A percentile compares a stretch with the other conserved stretches of the same genome.
Conservation (phyloP, 2,797 vertebrate genomes). For the Limnodromus scolopaceus region DNA sequence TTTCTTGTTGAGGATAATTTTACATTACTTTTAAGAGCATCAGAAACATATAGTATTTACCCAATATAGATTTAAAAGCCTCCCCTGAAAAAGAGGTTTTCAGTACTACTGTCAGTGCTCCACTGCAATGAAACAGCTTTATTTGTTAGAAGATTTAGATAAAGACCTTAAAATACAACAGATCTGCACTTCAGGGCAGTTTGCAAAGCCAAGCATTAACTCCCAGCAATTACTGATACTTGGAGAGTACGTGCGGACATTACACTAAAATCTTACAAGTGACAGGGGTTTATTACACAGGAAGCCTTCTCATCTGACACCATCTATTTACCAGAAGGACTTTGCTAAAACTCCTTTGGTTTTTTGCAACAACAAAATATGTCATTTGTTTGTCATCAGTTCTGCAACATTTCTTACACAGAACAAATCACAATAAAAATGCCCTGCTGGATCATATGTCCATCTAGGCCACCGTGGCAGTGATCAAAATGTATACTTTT, state of each 20-base stretch:
- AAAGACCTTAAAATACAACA: constrained; percentile 7
- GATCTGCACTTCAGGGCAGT: neutral
- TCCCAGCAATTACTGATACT: neutral
- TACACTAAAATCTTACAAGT: neutral
- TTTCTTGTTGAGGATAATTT: constrained; percentile 2
- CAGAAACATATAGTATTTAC: neutral
- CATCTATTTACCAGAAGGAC: neutral
- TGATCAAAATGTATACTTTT: neutral
- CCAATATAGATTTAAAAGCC: neutral
- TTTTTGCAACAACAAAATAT: neutral
- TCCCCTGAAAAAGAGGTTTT: neutral
- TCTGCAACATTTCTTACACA: neutral
- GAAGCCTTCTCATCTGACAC: neutral
- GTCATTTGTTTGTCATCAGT: neutral
- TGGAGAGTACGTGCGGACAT: neutral
- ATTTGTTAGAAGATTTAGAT: neutral
- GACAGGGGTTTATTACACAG: neutral
- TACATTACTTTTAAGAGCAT: neutral
- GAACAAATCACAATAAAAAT: neutral
- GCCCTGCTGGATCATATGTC: neutral
- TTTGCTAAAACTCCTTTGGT: neutral
- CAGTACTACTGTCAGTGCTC: neutral
- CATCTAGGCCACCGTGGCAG: neutral
- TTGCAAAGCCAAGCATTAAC: neutral
- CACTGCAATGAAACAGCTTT: neutral